phyloP scores from a whole-genome alignment of 2,888 invertebrate genomes.

The Patella depressa region DNA sequence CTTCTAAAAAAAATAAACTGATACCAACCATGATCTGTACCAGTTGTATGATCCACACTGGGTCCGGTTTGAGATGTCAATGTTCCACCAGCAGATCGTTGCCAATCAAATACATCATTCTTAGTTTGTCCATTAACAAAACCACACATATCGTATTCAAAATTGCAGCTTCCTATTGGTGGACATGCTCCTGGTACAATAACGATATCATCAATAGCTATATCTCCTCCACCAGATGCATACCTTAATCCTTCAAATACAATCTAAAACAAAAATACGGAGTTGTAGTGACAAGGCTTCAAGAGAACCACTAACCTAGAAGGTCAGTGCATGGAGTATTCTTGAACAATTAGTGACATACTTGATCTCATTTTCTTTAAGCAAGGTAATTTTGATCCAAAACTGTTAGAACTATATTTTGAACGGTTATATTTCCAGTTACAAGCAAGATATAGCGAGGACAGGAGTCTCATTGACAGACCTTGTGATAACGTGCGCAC shows the following conservation, averaged over 20 bases:
- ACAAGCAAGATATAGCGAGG: too few species aligned
- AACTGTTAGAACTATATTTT: too few species aligned
- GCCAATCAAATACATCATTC: slow-evolving; percentile 64
- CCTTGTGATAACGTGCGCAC: too few species aligned
- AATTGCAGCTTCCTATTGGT: slow-evolving; percentile 61
- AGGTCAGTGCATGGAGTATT: too few species aligned
- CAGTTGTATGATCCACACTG: slow-evolving; percentile 60
- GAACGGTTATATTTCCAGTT: too few species aligned
- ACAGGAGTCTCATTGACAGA: too few species aligned
- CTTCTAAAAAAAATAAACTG: not conserved
- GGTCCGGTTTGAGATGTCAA: slow-evolving; percentile 56
- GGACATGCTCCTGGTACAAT: slow-evolving; percentile 54
- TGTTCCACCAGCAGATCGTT: slow-evolving; percentile 57
- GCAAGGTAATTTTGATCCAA: too few species aligned
- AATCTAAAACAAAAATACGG: slow-evolving; percentile 44
- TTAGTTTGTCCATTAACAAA: slow-evolving; percentile 48
- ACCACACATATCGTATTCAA: slow-evolving; percentile 63
- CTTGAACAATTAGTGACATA: too few species aligned
- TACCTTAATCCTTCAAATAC: slow-evolving; percentile 58
- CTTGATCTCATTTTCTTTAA: too few species aligned
- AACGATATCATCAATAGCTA: slow-evolving; percentile 63
- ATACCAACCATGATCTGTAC: slow-evolving; percentile 45
- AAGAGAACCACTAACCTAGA: not conserved
- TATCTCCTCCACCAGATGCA: slow-evolving; percentile 55
- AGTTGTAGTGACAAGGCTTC: not conserved